Evolutionary conservation across 2,888 invertebrate species (phyloP).

Genomic region (Noctua comes): DNA sequence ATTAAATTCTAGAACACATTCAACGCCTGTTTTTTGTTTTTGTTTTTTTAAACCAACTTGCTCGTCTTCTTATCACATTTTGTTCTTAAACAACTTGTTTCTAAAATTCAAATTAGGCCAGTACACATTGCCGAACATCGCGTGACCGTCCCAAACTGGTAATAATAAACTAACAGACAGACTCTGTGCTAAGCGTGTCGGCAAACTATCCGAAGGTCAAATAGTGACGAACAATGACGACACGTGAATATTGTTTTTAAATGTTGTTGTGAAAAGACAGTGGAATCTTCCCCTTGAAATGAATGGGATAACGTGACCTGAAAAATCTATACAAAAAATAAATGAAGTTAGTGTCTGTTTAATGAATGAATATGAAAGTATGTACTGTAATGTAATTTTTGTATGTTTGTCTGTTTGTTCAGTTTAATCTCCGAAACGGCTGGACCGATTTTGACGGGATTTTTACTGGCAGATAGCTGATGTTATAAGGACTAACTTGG

Average conservation of each 20-base stretch:
- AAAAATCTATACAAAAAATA: too few relatives aligned
- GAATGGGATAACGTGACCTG: too few relatives aligned
- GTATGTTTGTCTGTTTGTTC: too few relatives aligned
- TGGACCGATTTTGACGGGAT: too few relatives aligned
- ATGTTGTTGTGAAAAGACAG: constrained; percentile 1
- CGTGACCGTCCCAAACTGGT: constrained; percentile 7
- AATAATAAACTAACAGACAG: constrained; percentile 4
- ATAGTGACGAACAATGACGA: constrained; percentile 42
- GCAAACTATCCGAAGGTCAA: constrained; percentile 49
- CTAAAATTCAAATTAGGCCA: neutral
- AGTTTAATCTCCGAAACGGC: too few relatives aligned
- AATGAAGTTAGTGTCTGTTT: too few relatives aligned
- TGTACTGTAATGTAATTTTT: too few relatives aligned
- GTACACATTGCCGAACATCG: neutral
- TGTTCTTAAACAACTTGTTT: neutral
- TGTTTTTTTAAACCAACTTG: neutral
- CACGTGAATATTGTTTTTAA: constrained; percentile 13
- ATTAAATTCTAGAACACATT: neutral
- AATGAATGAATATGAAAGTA: too few relatives aligned
- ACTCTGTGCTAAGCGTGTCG: constrained; percentile 16
- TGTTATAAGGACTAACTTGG: too few relatives aligned
- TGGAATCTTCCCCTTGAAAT: constrained; percentile 11
- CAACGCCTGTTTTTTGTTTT: neutral
- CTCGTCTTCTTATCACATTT: neutral
- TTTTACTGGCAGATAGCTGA: too few relatives aligned